phyloP scores from a whole-genome alignment of 2,797 vertebrate genomes.

The Kryptolebias ocellatus region DNA sequence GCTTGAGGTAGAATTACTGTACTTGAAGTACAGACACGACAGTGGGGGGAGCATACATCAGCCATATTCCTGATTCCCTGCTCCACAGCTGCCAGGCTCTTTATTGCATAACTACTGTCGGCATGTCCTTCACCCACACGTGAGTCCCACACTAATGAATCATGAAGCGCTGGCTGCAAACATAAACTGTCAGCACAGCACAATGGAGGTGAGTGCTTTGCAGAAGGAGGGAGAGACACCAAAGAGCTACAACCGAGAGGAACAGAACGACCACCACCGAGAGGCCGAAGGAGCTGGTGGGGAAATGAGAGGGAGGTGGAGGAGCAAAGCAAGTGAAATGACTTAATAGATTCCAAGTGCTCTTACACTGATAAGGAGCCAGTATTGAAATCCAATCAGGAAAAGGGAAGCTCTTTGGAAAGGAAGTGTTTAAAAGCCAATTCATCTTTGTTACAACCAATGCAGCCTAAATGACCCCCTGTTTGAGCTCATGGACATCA shows the following conservation, averaged over 20 bases:
- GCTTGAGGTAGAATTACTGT: neutral
- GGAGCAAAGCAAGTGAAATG: conserved; percentile 45
- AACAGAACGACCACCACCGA: conserved; percentile 4
- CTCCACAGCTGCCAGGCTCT: conserved; percentile 29
- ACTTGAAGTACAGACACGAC: conserved; percentile 1
- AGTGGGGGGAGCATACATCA: neutral
- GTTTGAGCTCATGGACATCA: conserved; percentile 35
- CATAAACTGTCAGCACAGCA: conserved; percentile 34
- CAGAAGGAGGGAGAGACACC: conserved; percentile 4
- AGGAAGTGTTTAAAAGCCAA: conserved; percentile 47
- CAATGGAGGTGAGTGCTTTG: conserved; percentile 15
- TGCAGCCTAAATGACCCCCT: conserved; percentile 32
- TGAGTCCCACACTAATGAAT: conserved; percentile 50
- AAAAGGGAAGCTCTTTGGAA: conserved; percentile 43
- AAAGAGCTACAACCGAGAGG: conserved; percentile 8
- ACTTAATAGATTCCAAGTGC: conserved; percentile 63
- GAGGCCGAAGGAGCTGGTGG: conserved; percentile 18
- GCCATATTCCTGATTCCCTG: conserved; percentile 5
- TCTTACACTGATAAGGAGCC: conserved; percentile 55
- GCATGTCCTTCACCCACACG: conserved; percentile 28
- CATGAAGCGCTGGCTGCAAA: conserved; percentile 42
- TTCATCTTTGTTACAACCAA: conserved; percentile 45
- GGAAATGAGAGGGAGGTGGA: conserved; percentile 7
- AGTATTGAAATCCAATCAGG: conserved; percentile 61
- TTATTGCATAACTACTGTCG: conserved; percentile 51